These are phyloP conservation scores for Myiozetetes cayanensis DNA, from an alignment of 2,113 vertebrate species.

Conservation along the genomic window DNA sequence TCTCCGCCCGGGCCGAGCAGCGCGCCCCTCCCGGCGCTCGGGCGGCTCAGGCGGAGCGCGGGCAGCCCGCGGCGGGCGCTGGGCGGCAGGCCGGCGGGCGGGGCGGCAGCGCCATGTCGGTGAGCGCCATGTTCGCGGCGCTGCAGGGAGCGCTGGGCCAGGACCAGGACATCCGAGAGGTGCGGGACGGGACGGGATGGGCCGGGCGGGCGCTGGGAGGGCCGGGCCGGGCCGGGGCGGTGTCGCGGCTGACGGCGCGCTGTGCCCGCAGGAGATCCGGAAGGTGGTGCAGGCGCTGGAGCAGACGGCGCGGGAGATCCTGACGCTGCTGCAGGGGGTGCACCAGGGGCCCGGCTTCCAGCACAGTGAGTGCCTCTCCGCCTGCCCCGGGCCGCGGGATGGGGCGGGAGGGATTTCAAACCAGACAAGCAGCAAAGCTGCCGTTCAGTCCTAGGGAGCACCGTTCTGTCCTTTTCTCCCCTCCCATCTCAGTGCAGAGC, in stretches of 20 bases:
- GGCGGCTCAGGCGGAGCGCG: not conserved
- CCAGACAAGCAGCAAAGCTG: fast-evolving
- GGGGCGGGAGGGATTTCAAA: not conserved
- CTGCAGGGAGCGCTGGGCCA: slow-evolving; percentile 88
- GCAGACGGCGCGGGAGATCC: slow-evolving; percentile 94
- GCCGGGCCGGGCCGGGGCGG: too few species aligned
- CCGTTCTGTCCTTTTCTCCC: fast-evolving
- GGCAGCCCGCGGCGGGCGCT: not conserved
- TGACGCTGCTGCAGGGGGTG: slow-evolving; percentile 93
- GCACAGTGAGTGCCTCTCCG: slow-evolving; percentile 81
- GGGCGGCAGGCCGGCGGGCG: not conserved
- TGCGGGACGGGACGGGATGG: not conserved
- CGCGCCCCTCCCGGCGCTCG: too few species aligned
- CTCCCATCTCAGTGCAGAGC: fast-evolving
- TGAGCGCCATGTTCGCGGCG: slow-evolving; percentile 89
- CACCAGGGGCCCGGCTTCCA: slow-evolving; percentile 93
- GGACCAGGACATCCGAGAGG: slow-evolving; percentile 95
- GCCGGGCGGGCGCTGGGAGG: not conserved
- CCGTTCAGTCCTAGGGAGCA: fast-evolving
- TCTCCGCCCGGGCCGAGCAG: fast-evolving
- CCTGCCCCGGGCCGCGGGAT: not conserved
- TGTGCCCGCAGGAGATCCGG: slow-evolving; percentile 86
- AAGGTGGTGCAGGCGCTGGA: slow-evolving; percentile 92
- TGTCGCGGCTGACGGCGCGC: not conserved
- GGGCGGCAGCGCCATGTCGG: slow-evolving; percentile 81